phyloP scores from a whole-genome alignment of 2,888 invertebrate species.

The Micoletzkya japonica region DNA sequence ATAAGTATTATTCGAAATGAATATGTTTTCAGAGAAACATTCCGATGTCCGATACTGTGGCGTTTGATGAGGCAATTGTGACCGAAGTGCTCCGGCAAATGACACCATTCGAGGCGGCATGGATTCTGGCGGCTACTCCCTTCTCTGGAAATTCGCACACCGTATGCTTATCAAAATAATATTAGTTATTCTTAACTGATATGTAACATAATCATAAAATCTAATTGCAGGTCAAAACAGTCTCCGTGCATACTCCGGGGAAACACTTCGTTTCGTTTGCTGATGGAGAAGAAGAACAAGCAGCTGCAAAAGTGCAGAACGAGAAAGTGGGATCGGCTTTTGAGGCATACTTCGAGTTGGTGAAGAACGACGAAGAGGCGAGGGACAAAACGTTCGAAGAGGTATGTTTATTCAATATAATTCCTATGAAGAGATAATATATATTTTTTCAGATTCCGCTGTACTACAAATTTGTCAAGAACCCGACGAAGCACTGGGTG shows the following conservation, averaged over 20 bases:
- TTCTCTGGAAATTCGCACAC: not conserved
- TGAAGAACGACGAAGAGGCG: not conserved
- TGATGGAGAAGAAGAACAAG: not conserved
- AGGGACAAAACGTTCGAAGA: not conserved
- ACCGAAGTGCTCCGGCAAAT: not conserved
- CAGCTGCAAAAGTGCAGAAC: not conserved
- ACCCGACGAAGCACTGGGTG: not conserved
- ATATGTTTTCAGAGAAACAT: not conserved
- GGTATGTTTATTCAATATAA: too few species aligned
- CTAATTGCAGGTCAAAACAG: not conserved
- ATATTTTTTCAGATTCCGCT: too few species aligned
- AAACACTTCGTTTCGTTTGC: not conserved
- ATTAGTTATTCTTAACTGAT: not conserved
- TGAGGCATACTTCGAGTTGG: not conserved
- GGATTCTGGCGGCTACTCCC: not conserved
- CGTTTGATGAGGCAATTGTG: conserved; percentile 2
- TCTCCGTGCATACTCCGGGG: not conserved
- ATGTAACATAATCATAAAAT: too few species aligned
- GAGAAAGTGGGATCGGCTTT: not conserved
- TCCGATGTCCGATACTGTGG: not conserved
- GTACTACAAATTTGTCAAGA: not conserved
- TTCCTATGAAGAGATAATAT: too few species aligned
- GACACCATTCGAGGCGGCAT: not conserved
- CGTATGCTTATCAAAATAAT: not conserved
- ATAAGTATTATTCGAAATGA: too few species aligned